Evolutionary conservation across 2,113 vertebrate species (phyloP).

Genomic region (Thinocorus orbignyianus): DNA sequence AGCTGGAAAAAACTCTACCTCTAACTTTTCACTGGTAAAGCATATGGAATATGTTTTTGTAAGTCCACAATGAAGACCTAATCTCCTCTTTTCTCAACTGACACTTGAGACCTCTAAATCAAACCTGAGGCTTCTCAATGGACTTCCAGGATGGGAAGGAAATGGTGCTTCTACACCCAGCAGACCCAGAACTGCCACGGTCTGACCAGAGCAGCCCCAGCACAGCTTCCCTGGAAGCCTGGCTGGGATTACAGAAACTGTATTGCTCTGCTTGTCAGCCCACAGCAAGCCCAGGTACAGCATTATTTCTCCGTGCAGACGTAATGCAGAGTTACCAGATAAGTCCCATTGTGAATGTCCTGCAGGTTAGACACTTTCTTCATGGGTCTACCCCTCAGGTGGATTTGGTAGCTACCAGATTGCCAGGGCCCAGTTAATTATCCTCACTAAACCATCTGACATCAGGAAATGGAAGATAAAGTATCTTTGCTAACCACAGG

Average conservation of each 20-base stretch:
- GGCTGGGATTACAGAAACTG: not conserved
- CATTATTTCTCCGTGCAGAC: not conserved
- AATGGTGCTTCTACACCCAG: fast-evolving
- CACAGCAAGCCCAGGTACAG: not conserved
- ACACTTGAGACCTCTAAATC: not conserved
- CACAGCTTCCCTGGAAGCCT: not conserved
- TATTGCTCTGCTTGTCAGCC: not conserved
- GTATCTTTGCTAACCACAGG: not conserved
- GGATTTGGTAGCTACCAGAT: not conserved
- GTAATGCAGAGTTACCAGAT: not conserved
- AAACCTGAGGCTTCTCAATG: fast-evolving
- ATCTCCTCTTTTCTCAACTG: not conserved
- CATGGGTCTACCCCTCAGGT: not conserved
- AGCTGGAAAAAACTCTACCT: not conserved
- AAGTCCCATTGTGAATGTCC: not conserved
- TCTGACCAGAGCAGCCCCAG: fast-evolving
- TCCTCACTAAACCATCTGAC: not conserved
- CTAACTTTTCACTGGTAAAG: not conserved
- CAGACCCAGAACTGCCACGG: not conserved
- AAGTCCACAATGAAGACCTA: not conserved
- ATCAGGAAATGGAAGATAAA: not conserved
- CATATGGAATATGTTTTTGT: not conserved
- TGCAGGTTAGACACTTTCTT: not conserved
- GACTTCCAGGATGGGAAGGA: not conserved
- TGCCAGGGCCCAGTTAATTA: not conserved